Conservation (phyloP, 2,113 vertebrate species). For the Patagioenas fasciata region DNA sequence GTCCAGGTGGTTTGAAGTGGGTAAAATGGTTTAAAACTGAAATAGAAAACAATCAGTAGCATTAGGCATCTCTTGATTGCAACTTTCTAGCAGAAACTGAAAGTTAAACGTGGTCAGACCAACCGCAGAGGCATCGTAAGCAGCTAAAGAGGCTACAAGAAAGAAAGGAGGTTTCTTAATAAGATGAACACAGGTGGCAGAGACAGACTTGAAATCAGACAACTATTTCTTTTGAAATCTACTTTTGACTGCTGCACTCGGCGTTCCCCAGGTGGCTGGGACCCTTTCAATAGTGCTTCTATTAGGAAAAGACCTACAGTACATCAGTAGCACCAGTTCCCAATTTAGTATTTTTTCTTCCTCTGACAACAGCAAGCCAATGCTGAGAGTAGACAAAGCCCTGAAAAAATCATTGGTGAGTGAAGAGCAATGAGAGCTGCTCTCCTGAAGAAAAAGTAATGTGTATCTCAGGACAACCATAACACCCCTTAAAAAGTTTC, state of each 20-base stretch:
- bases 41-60: neutral
- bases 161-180: neutral
- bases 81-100: neutral
- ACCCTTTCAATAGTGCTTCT: slow-evolving; percentile 10
- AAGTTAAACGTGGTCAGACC: neutral
- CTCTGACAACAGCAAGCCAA: neutral
- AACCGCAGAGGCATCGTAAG: neutral
- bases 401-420: neutral
- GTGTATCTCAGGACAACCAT: neutral
- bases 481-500: neutral
- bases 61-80: neutral
- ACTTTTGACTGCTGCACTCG: slow-evolving; percentile 26
- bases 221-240: slow-evolving; percentile 16
- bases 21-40: neutral
- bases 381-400: neutral
- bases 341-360: neutral
- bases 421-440: neutral
- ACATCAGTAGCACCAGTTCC: neutral
- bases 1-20: neutral
- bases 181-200: slow-evolving; percentile 20
- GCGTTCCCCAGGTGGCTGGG: slow-evolving; percentile 20
- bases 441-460: neutral
- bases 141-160: neutral
- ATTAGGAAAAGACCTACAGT: neutral
- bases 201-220: slow-evolving; percentile 13